Percentiles rank a stretch among this genome's conserved stretches.
phyloP scores from a whole-genome alignment of 2,797 vertebrate genomes.

The Uromys caudimaculatus region DNA sequence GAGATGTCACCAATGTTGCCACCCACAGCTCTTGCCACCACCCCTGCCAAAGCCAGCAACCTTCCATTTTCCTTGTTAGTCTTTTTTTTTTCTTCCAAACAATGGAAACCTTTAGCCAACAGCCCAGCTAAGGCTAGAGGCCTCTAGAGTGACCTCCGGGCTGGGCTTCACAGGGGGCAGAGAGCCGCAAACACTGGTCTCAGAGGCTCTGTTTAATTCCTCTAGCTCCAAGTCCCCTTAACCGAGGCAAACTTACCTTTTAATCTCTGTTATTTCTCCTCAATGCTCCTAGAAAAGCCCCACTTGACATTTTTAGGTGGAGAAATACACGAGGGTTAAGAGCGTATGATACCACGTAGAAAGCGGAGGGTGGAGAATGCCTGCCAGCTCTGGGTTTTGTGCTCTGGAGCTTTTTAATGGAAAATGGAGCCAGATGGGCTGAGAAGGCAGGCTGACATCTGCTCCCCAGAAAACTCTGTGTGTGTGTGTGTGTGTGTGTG shows the following conservation, averaged over 20 bases:
- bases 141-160: background rate
- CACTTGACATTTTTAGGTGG: constrained; percentile 85
- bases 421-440: background rate
- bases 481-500: too few species aligned
- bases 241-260: constrained; percentile 82
- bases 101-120: constrained; percentile 45
- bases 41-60: background rate
- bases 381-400: background rate
- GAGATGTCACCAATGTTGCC: background rate
- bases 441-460: background rate
- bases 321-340: constrained; percentile 38
- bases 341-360: constrained; percentile 45
- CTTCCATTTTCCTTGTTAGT: background rate
- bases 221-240: constrained; percentile 79
- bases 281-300: constrained; percentile 84
- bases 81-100: background rate
- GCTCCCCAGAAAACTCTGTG: too few species aligned
- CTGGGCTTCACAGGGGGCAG: background rate
- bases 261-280: constrained; percentile 84
- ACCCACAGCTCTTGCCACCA: background rate
- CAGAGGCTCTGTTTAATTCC: constrained; percentile 80
- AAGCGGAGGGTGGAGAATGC: constrained; percentile 38
- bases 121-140: constrained; percentile 48
- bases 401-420: background rate
- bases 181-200: constrained; percentile 58